phyloP scores from a whole-genome alignment of 2,888 invertebrate genomes.

The Capitulum mitella region DNA sequence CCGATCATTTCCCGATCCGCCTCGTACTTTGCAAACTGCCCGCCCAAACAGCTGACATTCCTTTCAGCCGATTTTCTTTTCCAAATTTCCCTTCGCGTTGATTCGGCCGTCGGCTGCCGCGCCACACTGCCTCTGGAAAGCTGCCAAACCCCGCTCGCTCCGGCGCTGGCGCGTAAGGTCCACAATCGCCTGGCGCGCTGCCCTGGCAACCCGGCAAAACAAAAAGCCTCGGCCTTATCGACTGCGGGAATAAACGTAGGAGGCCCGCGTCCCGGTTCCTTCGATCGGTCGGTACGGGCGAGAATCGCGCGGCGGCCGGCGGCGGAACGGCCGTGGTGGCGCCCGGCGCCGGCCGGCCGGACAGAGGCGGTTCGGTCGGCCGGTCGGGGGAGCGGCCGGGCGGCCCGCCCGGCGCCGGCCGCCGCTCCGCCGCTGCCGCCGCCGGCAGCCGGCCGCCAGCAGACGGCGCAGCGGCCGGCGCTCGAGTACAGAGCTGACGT shows the following conservation, averaged over 20 bases:
- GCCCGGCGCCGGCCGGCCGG: background rate
- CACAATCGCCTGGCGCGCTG: conserved; percentile 13
- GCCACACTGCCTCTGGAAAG: background rate
- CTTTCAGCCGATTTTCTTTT: background rate
- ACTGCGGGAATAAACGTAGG: conserved; percentile 18
- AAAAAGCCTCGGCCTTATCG: conserved; percentile 18
- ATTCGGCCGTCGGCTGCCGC: background rate
- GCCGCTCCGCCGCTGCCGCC: conserved; percentile 4
- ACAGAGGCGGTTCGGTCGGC: conserved; percentile 7
- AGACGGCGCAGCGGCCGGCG: background rate
- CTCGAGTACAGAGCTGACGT: too few species aligned
- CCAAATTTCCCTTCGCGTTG: conserved; percentile 2
- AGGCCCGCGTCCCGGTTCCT: conserved; percentile 10
- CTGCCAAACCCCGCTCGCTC: conserved; percentile 3
- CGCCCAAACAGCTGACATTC: background rate
- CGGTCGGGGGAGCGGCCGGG: background rate
- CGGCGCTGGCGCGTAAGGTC: background rate
- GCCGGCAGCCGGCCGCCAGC: background rate
- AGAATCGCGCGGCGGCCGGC: background rate
- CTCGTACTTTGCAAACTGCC: background rate
- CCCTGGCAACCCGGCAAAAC: conserved; percentile 9
- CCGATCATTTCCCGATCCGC: background rate
- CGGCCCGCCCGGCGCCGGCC: background rate
- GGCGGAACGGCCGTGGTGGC: conserved; percentile 2
- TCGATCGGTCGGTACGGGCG: conserved; percentile 5